Base-by-base conservation (phyloP, 2,113 vertebrate species). In the Pampusana beccarii region DNA sequence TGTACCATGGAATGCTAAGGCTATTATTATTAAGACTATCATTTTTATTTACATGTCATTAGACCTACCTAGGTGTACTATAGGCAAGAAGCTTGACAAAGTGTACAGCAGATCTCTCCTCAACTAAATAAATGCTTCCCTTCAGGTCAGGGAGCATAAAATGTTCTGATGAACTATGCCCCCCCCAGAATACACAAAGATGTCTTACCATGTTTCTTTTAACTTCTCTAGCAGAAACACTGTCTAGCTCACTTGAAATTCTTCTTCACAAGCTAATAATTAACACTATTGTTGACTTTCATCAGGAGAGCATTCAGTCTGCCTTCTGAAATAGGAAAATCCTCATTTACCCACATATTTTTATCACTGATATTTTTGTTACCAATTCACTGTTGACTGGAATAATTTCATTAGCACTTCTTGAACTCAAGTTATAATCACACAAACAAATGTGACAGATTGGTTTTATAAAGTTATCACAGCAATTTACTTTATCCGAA, bases 321-420 rank as follows among this genome's bases (percentile, higher is more conserved):
- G 33, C 23, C 40, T 95, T 92, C 40, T 77, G 67, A 86, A 86
- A 77, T 13, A 75, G 29, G 44, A 96, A 90, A 94, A 85, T 93
- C 34, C 16, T 90, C 16, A 77, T 90, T 95, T 94, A 70, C 11
- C 4, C 20, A 25, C 46, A 73, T 93, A 77, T 70, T 95, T 85
- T 66, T 95, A 58, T 86, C 42, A 51, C 23, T 34, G 64, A 42
- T 88, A 88, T 92, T 96, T 96, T 90, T 91, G 70, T 71, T 92
- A 62, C 31, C 23, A 61, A 48, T 79, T 94, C 62, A 70, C 15
- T 65, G 25, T 62, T 91, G 70, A 80, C 66, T 75, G 58, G 11
- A 93, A 70, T 90, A 80, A 96, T 88, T 92, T 92, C 58, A 80
- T 83, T 92, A 94, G 15, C 28, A 46, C 40, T 87, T 91, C 80